Percentiles rank a stretch among this genome's conserved stretches.
Evolutionary conservation across 2,797 vertebrate genomes (phyloP).

Genomic region (Takifugu rubripes): DNA sequence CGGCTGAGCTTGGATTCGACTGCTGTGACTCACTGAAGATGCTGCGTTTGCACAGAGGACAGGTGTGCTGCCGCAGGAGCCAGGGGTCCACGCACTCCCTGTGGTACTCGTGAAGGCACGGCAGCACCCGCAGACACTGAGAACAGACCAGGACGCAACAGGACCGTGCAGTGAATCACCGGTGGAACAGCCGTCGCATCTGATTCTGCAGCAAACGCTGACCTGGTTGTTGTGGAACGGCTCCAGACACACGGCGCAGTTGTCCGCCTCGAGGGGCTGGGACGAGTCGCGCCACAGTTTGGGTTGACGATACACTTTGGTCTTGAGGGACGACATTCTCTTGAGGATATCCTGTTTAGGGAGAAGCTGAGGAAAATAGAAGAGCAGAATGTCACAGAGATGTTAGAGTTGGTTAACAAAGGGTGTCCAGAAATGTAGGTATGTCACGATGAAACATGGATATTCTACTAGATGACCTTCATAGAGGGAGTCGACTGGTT

Average conservation of each 20-base stretch:
- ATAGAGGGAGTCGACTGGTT: neutral
- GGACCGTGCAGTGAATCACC: neutral
- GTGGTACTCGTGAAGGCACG: constrained; percentile 92
- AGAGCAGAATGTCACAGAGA: neutral
- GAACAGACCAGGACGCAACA: neutral
- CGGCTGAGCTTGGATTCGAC: too few relatives aligned
- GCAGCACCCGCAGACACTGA: constrained; percentile 90
- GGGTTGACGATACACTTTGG: constrained; percentile 80
- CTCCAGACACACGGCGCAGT: constrained; percentile 90
- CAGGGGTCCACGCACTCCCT: constrained; percentile 92
- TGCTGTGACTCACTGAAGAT: constrained; percentile 80
- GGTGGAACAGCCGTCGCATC: neutral
- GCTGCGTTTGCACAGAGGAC: constrained; percentile 92
- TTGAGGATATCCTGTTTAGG: constrained; percentile 82
- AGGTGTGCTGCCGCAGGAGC: constrained; percentile 91
- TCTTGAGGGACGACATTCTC: constrained; percentile 81
- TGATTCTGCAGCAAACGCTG: rapidly evolving
- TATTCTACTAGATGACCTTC: too few relatives aligned
- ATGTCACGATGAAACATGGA: neutral
- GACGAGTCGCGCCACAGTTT: constrained; percentile 61
- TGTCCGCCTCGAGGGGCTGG: constrained; percentile 73
- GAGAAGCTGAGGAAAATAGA: constrained; percentile 66
- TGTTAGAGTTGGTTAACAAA: neutral
- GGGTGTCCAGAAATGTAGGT: neutral
- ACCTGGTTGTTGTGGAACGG: constrained; percentile 91